Percentiles rank a stretch among this genome's conserved stretches.
Conservation (phyloP, 2,113 vertebrate genomes). For the Xenopus borealis region DNA sequence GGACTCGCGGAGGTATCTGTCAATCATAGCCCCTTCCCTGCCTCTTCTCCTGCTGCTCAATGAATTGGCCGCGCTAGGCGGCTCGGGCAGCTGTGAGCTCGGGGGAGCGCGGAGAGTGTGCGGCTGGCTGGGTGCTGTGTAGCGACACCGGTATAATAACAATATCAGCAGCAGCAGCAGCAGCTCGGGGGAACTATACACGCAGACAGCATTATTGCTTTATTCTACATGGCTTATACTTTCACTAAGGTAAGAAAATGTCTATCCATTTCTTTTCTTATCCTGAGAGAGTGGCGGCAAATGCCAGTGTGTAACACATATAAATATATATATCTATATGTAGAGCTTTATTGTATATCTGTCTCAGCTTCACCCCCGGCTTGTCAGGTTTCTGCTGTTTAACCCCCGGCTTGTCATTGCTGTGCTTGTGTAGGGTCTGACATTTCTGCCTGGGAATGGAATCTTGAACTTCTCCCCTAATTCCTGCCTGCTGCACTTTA, state of each 20-base stretch:
- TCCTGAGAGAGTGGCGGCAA: no score
- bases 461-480: conserved; percentile 44
- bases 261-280: no score
- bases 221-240: no score
- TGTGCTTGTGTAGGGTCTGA: not conserved
- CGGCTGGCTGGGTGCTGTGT: not conserved
- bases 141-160: no score
- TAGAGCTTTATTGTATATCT: no score
- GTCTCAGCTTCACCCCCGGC: no score
- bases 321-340: no score
- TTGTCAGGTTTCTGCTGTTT: not conserved
- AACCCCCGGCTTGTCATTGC: not conserved
- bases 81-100: conserved; percentile 23
- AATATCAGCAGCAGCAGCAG: no score
- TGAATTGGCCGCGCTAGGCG: conserved; percentile 43
- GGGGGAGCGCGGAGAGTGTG: not conserved
- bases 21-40: not conserved
- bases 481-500: conserved; percentile 47
- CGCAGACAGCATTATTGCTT: no score
- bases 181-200: no score
- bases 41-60: conserved; percentile 40
- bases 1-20: not conserved
- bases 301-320: no score
- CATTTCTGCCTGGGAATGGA: not conserved
- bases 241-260: no score